phyloP scores from a whole-genome alignment of 2,797 vertebrate genomes.

The Ambastaia sidthimunki region DNA sequence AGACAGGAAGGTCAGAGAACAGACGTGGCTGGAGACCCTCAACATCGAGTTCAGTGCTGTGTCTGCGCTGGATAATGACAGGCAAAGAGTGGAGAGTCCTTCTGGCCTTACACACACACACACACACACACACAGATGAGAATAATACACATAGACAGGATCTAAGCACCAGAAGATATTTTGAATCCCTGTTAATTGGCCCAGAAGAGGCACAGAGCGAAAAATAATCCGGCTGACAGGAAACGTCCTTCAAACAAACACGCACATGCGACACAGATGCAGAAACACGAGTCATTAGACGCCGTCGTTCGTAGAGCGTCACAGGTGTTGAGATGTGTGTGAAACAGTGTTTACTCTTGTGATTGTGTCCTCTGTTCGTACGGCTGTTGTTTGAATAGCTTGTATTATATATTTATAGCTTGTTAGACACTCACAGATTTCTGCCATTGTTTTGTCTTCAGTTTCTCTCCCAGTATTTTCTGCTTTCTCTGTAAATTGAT shows the following conservation, averaged over 20 bases:
- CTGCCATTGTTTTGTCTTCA: too few species aligned
- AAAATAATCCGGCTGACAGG: constrained; percentile 68
- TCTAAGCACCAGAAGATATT: constrained; percentile 61
- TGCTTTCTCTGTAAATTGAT: too few species aligned
- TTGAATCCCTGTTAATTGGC: constrained; percentile 75
- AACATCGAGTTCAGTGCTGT: constrained; percentile 34
- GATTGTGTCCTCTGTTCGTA: neutral
- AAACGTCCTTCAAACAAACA: constrained; percentile 64
- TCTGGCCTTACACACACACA: constrained; percentile 63
- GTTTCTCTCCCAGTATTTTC: too few species aligned
- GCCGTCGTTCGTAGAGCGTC: constrained; percentile 3
- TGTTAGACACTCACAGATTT: neutral
- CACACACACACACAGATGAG: constrained; percentile 56
- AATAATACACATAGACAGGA: constrained; percentile 70
- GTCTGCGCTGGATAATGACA: constrained; percentile 51
- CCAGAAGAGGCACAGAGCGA: constrained; percentile 72
- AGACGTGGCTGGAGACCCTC: constrained; percentile 41
- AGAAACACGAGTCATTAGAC: constrained; percentile 15
- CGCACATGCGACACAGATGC: constrained; percentile 36
- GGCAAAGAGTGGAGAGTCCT: constrained; percentile 68
- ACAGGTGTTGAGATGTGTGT: constrained; percentile 1
- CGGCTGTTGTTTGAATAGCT: neutral
- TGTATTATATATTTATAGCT: neutral
- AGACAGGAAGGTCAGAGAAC: constrained; percentile 37
- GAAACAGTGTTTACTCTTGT: neutral